These are phyloP conservation scores for Porphyrio hochstetteri DNA, from an alignment of 2,113 vertebrate genomes.

Conservation along the genomic window DNA sequence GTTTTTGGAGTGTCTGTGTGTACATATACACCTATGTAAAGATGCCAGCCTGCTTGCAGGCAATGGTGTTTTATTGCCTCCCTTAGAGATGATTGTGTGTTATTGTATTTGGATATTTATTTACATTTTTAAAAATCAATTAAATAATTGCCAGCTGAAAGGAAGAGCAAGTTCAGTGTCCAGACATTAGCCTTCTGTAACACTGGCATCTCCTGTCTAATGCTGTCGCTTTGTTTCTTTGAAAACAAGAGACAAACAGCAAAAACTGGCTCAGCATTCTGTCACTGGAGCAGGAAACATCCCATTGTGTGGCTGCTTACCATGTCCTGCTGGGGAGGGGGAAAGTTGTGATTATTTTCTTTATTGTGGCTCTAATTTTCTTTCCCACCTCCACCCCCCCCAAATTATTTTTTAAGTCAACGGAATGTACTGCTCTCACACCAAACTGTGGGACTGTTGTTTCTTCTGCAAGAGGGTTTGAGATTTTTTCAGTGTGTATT, in stretches of 20 bases:
- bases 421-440: not conserved
- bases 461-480: not conserved
- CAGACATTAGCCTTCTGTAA: not conserved
- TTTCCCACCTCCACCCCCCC: too few relatives aligned
- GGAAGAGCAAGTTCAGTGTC: constrained; percentile 9
- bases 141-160: constrained; percentile 24
- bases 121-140: not conserved
- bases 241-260: constrained; percentile 61
- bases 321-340: not conserved
- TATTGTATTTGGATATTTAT: constrained; percentile 39
- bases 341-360: not conserved
- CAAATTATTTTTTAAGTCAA: not conserved
- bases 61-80: constrained; percentile 31
- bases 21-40: not conserved
- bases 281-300: constrained; percentile 2
- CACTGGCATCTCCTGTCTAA: constrained; percentile 11
- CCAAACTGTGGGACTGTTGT: not conserved
- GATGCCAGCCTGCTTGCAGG: not conserved
- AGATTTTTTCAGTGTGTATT: not conserved
- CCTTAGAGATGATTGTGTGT: not conserved
- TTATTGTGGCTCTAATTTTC: not conserved
- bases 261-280: constrained; percentile 54
- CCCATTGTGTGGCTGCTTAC: constrained; percentile 49
- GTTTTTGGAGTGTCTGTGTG: not conserved
- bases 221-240: constrained; percentile 56